Evolutionary conservation across 2,113 vertebrate species (phyloP).

Genomic region (Lasiurus borealis): DNA sequence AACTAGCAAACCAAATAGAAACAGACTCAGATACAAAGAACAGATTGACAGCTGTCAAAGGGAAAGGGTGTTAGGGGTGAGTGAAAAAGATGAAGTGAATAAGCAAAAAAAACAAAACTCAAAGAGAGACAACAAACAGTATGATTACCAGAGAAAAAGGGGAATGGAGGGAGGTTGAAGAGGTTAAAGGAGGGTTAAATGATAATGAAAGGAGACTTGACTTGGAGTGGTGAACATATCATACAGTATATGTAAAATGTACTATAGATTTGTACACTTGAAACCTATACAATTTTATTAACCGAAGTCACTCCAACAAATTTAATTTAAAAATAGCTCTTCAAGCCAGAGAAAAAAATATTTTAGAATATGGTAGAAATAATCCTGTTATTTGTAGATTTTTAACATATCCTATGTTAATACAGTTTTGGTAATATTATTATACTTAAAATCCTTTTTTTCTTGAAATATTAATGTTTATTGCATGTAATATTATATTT

Average conservation of each 20-base stretch:
- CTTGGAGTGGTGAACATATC: background rate
- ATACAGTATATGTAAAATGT: background rate
- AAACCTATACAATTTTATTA: background rate
- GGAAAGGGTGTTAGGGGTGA: background rate
- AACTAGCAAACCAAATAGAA: background rate
- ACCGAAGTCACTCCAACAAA: background rate
- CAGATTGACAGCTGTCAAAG: background rate
- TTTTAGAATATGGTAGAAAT: no score
- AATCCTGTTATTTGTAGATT: no score
- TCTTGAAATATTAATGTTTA: no score
- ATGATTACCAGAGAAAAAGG: background rate
- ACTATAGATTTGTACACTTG: background rate
- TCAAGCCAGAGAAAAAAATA: no score
- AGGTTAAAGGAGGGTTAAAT: background rate
- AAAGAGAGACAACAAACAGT: background rate
- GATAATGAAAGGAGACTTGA: background rate
- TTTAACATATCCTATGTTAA: no score
- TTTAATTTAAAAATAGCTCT: no score
- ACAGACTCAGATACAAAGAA: background rate
- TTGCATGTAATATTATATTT: no score
- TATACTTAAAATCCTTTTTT: no score
- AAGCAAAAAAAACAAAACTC: background rate
- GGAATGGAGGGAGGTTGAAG: background rate
- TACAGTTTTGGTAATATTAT: no score
- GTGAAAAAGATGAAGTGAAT: background rate